These are phyloP conservation scores for Pemphigus obesinymphae DNA, from an alignment of 1,140 invertebrate species.

Conservation along the genomic window DNA sequence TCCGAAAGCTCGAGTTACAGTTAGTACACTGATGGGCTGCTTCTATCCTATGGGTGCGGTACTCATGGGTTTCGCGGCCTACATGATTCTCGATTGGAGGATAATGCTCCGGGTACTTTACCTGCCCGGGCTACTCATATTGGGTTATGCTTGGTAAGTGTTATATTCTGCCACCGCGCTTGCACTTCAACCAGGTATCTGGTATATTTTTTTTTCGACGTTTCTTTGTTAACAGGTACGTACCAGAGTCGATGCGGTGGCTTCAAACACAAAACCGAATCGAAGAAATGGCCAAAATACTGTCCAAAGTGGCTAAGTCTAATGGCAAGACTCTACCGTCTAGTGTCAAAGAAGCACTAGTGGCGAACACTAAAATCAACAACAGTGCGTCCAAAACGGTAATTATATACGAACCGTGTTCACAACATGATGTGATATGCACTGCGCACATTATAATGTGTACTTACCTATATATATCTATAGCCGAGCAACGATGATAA, in stretches of 20 bases:
- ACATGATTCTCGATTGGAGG: slow-evolving; percentile 66
- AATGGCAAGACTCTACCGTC: slow-evolving; percentile 55
- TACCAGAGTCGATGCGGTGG: slow-evolving; percentile 63
- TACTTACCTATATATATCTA: too few relatives aligned
- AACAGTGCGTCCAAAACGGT: neutral
- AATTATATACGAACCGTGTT: neutral
- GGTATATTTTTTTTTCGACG: neutral
- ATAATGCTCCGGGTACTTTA: slow-evolving; percentile 63
- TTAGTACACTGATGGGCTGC: slow-evolving; percentile 64
- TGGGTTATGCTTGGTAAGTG: slow-evolving; percentile 9
- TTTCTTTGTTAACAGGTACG: slow-evolving; percentile 50
- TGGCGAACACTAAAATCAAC: neutral
- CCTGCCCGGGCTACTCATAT: slow-evolving; percentile 59
- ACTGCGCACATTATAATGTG: too few relatives aligned
- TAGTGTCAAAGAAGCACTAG: neutral
- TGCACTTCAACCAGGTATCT: too few relatives aligned
- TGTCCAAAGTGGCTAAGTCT: slow-evolving; percentile 55
- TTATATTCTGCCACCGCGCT: neutral
- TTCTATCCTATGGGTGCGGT: slow-evolving; percentile 70
- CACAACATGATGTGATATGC: too few relatives aligned
- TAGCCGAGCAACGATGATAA: too few relatives aligned
- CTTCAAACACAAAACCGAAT: slow-evolving; percentile 55
- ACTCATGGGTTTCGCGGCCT: slow-evolving; percentile 62
- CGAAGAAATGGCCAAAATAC: slow-evolving; percentile 55
- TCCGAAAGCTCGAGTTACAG: slow-evolving; percentile 65